Percentiles rank a stretch among this genome's conserved stretches.
Evolutionary conservation across 2,113 vertebrate species (phyloP).

Genomic region (Dasyornis broadbenti): DNA sequence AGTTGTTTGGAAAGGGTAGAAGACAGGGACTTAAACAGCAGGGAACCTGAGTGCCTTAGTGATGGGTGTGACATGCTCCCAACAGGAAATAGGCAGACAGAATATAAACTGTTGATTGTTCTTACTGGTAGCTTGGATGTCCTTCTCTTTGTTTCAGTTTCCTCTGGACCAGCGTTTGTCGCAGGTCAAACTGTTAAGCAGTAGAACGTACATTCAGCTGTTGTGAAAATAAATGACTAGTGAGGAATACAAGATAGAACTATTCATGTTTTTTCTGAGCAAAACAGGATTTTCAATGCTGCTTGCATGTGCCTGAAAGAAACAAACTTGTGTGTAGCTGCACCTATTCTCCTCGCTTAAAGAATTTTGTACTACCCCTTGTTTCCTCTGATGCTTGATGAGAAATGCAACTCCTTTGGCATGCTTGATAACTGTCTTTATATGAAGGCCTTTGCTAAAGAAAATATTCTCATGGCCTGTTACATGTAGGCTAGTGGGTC

Average conservation of each 20-base stretch:
- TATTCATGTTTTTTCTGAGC: neutral
- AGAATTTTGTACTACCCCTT: neutral
- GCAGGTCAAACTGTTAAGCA: rapidly evolving
- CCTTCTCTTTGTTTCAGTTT: slow-evolving; percentile 9
- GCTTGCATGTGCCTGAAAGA: neutral
- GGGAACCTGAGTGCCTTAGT: neutral
- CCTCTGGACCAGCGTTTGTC: neutral
- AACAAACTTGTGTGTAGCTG: neutral
- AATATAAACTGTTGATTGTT: slow-evolving; percentile 16
- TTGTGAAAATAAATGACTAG: neutral
- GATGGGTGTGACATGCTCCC: neutral
- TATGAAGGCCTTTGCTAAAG: neutral
- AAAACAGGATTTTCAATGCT: neutral
- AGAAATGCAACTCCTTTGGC: neutral
- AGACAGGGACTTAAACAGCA: neutral
- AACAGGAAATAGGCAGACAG: neutral
- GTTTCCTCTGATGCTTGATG: neutral
- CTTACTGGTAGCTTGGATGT: neutral
- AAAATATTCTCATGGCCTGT: neutral
- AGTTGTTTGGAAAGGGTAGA: neutral
- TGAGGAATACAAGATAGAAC: neutral
- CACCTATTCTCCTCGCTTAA: neutral
- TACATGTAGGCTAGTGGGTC: neutral
- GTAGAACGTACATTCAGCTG: neutral
- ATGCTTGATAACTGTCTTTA: neutral